Evolutionary conservation across 2,113 vertebrate species (phyloP).

Genomic region (Tursiops truncatus): DNA sequence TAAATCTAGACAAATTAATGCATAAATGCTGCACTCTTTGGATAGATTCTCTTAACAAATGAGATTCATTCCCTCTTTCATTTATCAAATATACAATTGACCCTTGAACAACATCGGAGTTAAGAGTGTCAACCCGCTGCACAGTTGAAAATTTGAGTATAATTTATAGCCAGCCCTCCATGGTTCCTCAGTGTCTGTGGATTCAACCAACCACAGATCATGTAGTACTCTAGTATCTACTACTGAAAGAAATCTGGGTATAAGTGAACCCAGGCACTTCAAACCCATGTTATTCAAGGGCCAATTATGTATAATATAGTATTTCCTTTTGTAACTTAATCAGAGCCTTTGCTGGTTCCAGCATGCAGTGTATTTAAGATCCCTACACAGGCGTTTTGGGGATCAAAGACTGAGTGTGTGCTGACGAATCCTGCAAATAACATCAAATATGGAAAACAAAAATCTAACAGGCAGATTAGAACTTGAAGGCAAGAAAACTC

Average conservation of each 20-base stretch:
- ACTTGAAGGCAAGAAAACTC: slow-evolving; percentile 19
- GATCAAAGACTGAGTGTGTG: neutral
- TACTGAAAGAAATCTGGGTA: neutral
- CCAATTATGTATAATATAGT: neutral
- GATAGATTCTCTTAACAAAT: neutral
- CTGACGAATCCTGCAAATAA: neutral
- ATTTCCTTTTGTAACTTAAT: neutral
- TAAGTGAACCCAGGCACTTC: neutral
- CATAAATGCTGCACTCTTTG: neutral
- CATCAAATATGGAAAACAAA: neutral
- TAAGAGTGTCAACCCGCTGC: neutral
- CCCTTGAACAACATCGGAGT: neutral
- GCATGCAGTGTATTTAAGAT: neutral
- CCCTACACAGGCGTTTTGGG: neutral
- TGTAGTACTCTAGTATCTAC: neutral
- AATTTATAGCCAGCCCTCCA: neutral
- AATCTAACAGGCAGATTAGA: neutral
- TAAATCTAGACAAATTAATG: neutral
- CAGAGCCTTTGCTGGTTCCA: neutral
- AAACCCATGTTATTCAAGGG: neutral
- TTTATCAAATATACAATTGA: neutral
- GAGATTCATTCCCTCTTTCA: neutral
- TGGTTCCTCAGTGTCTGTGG: neutral
- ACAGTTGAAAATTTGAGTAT: neutral
- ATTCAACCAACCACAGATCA: neutral